Percentiles rank a stretch among this genome's conserved stretches.
These are phyloP conservation scores for Loris lydekkerianus DNA, from an alignment of 2,797 vertebrate genomes.

Conservation along the genomic window DNA sequence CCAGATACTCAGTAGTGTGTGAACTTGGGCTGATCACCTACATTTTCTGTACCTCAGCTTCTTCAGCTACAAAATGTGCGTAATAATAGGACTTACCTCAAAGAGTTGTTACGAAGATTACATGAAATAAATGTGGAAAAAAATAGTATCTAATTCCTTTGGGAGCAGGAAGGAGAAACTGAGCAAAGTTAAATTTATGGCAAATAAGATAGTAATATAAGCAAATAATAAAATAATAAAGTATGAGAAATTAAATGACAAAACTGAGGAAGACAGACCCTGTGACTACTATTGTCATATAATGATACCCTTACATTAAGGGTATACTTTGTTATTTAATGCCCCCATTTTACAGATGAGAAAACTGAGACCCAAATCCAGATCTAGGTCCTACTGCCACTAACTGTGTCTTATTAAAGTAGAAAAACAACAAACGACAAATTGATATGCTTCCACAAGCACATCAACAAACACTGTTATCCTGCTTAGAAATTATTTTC, in stretches of 20 bases:
- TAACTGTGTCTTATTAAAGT: background rate
- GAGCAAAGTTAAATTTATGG: background rate
- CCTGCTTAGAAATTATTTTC: background rate
- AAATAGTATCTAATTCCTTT: background rate
- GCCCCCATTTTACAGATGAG: background rate
- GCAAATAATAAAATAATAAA: background rate
- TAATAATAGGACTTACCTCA: background rate
- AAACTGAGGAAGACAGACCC: background rate
- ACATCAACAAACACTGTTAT: background rate
- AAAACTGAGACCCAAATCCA: constrained; percentile 7
- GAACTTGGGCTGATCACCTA: background rate
- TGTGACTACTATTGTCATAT: background rate
- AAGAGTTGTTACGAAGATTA: background rate
- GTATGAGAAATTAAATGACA: background rate
- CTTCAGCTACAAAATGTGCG: constrained; percentile 29
- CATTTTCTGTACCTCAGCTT: constrained; percentile 21
- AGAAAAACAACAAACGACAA: constrained; percentile 25
- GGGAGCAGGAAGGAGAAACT: background rate
- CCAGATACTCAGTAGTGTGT: background rate
- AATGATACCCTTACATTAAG: background rate
- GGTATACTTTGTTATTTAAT: background rate
- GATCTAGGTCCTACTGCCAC: background rate
- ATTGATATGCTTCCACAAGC: background rate
- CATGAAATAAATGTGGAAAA: background rate
- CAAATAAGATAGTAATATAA: background rate